phyloP scores from a whole-genome alignment of 2,888 invertebrate genomes.

The Charanyca ferruginea region DNA sequence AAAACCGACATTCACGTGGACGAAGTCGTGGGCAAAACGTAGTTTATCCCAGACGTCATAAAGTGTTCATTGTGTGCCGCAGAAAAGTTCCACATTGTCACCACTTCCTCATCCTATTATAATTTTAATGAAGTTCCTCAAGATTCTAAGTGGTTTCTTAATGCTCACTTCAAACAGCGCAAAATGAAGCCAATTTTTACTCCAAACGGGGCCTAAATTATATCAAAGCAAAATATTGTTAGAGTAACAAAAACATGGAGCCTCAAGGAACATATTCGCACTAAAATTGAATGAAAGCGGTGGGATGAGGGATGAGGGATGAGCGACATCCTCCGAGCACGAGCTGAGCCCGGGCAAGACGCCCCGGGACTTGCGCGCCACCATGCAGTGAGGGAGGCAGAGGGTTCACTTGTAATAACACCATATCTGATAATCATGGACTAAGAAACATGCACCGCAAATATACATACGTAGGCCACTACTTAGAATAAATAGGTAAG shows the following conservation, averaged over 20 bases:
- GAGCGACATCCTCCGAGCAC: slow-evolving; percentile 23
- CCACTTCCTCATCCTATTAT: background rate
- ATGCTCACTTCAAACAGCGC: slow-evolving; percentile 22
- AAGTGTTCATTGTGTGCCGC: background rate
- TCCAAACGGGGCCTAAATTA: slow-evolving; percentile 10
- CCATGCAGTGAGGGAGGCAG: background rate
- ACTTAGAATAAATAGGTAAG: too few species aligned
- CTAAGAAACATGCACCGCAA: too few species aligned
- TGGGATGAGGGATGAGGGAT: slow-evolving; percentile 32
- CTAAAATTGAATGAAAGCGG: slow-evolving; percentile 55
- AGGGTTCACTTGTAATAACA: background rate
- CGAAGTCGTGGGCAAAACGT: too few species aligned
- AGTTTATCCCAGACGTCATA: background rate
- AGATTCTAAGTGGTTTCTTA: slow-evolving; percentile 12
- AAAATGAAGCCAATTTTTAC: slow-evolving; percentile 7
- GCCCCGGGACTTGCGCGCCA: slow-evolving; percentile 22
- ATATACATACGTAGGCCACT: too few species aligned
- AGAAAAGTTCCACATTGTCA: background rate
- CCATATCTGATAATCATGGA: too few species aligned
- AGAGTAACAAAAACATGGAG: slow-evolving; percentile 38
- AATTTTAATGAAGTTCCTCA: background rate
- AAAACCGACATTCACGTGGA: too few species aligned
- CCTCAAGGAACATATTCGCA: slow-evolving; percentile 44
- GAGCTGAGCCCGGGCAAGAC: slow-evolving; percentile 34
- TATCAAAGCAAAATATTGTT: slow-evolving; percentile 47